Conservation (phyloP, 2,113 vertebrate species). For the Turnix velox region DNA sequence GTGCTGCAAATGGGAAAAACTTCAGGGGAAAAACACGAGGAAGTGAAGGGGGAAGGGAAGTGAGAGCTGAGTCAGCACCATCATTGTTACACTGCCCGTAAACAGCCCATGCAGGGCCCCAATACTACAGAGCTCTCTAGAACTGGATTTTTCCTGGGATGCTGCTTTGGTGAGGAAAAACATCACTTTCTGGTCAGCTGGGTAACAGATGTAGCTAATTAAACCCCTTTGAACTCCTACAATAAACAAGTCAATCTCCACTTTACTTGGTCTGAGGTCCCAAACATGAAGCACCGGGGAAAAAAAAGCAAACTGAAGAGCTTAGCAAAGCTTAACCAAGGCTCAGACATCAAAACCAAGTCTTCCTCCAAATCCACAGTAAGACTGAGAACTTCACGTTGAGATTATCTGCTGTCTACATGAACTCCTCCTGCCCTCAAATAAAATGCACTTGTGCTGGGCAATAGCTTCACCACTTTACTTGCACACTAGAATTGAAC, state of each 20-base stretch:
- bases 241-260: constrained; percentile 38
- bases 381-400: not conserved
- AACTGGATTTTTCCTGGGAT: constrained; percentile 5
- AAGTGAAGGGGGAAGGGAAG: constrained; percentile 40
- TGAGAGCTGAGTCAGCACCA: constrained; percentile 46
- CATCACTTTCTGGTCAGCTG: constrained; percentile 34
- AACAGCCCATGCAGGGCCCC: constrained; percentile 38
- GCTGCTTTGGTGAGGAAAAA: not conserved
- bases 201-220: constrained; percentile 44
- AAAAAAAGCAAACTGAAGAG: constrained; percentile 2
- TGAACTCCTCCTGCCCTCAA: not conserved
- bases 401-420: not conserved
- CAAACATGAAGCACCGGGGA: not conserved
- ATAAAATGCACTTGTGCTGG: not conserved
- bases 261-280: constrained; percentile 5
- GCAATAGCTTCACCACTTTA: not conserved
- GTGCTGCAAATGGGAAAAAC: constrained; percentile 41
- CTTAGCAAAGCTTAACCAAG: not conserved
- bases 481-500: not conserved
- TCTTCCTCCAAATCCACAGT: not conserved
- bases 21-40: constrained; percentile 26
- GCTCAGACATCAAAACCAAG: not conserved
- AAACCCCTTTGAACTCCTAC: constrained; percentile 23
- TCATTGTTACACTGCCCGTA: constrained; percentile 45
- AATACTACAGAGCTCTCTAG: not conserved